These are phyloP conservation scores for Thymelicus lineola DNA, from an alignment of 2,888 invertebrate species.

Conservation along the genomic window DNA sequence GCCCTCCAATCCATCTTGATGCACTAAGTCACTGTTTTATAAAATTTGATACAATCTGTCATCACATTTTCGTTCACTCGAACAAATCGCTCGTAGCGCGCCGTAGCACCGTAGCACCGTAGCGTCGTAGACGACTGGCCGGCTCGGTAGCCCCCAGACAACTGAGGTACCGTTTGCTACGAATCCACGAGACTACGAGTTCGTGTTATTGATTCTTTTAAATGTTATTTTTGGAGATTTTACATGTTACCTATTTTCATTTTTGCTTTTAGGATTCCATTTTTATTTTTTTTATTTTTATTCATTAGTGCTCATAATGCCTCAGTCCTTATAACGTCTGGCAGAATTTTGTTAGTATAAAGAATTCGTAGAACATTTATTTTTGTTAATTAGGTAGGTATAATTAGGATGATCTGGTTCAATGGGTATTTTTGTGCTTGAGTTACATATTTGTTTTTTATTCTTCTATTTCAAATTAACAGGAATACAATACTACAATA, in stretches of 20 bases:
- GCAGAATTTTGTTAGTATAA: too few relatives aligned
- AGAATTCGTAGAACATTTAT: too few relatives aligned
- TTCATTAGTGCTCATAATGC: background rate
- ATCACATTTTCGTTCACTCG: conserved; percentile 60
- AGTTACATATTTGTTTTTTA: too few relatives aligned
- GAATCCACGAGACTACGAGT: conserved; percentile 52
- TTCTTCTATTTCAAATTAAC: too few relatives aligned
- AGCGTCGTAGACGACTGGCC: conserved; percentile 55
- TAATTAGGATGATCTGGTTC: too few relatives aligned
- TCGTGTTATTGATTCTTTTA: conserved; percentile 82
- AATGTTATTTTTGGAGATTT: conserved; percentile 83
- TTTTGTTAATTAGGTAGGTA: too few relatives aligned
- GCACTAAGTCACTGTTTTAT: conserved; percentile 53
- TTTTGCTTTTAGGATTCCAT: background rate
- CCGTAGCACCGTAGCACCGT: conserved; percentile 39
- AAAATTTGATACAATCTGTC: conserved; percentile 49
- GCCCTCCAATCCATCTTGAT: conserved; percentile 68
- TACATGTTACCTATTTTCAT: conserved; percentile 54
- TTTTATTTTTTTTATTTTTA: background rate
- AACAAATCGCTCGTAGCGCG: conserved; percentile 50
- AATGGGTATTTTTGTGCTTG: too few relatives aligned
- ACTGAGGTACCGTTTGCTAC: conserved; percentile 65
- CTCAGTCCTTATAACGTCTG: too few relatives aligned
- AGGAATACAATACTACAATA: too few relatives aligned
- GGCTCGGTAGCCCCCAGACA: conserved; percentile 69